phyloP scores from a whole-genome alignment of 2,888 invertebrate species.

The Dicyrtomina minuta region DNA sequence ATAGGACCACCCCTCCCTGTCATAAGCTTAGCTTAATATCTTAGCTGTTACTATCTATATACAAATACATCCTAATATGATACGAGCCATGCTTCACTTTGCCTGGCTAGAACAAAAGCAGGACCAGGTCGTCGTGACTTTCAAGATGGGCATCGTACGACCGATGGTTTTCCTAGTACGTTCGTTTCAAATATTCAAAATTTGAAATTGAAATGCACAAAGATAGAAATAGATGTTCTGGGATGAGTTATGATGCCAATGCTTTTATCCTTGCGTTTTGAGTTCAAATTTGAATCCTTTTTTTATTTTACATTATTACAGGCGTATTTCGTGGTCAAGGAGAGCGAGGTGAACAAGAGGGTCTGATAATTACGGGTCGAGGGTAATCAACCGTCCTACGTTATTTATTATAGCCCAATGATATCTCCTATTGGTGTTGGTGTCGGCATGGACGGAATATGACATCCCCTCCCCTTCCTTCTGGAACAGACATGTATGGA shows the following conservation, averaged over 20 bases:
- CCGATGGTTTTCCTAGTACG: background rate
- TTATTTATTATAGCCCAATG: constrained; percentile 10
- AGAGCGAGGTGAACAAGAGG: constrained; percentile 8
- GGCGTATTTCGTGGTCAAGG: constrained; percentile 26
- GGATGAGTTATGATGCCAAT: background rate
- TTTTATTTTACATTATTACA: background rate
- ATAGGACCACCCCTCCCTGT: too few relatives aligned
- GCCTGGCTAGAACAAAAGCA: background rate
- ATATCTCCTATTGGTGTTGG: background rate
- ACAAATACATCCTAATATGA: constrained; percentile 70
- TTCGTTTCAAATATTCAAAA: too few relatives aligned
- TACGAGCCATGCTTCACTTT: constrained; percentile 62
- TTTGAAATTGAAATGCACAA: too few relatives aligned
- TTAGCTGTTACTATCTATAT: too few relatives aligned
- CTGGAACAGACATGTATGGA: background rate
- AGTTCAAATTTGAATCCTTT: background rate
- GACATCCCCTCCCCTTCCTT: background rate
- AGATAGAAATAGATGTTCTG: too few relatives aligned
- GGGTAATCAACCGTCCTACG: constrained; percentile 8
- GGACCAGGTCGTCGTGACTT: background rate
- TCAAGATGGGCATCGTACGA: background rate
- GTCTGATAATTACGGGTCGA: background rate
- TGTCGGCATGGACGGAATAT: background rate
- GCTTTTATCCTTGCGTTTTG: background rate
- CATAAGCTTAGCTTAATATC: too few relatives aligned